Evolutionary conservation across 1,140 invertebrate species (phyloP).

Genomic region (Hylyphantes graminicola): DNA sequence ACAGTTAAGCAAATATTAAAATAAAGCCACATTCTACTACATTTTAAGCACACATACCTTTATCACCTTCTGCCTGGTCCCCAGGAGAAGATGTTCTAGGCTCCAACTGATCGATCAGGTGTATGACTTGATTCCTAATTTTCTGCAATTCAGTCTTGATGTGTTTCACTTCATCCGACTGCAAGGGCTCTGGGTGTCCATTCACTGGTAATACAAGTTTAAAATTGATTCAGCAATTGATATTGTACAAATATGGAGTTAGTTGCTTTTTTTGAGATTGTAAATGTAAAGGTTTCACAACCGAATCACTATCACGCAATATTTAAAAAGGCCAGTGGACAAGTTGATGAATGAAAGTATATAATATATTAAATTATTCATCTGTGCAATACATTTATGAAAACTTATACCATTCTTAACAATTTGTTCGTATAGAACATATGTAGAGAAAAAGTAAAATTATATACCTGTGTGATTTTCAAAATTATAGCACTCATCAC

Average conservation of each 20-base stretch:
- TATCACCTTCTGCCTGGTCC: constrained; percentile 25
- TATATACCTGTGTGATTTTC: too few relatives aligned
- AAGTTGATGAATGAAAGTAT: too few relatives aligned
- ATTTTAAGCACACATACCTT: constrained; percentile 9
- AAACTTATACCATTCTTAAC: too few relatives aligned
- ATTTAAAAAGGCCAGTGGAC: too few relatives aligned
- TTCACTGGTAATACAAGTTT: constrained; percentile 64
- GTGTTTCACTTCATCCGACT: constrained; percentile 68
- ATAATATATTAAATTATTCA: too few relatives aligned
- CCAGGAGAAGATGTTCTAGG: constrained; percentile 32
- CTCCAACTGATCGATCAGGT: constrained; percentile 69
- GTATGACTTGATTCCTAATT: constrained; percentile 74
- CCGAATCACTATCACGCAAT: not conserved
- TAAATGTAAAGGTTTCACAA: constrained; percentile 26
- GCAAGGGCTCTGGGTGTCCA: constrained; percentile 64
- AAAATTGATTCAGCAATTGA: not conserved
- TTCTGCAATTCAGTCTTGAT: constrained; percentile 72
- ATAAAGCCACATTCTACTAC: too few relatives aligned
- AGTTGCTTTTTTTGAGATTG: not conserved
- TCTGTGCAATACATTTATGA: too few relatives aligned
- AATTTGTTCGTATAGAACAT: too few relatives aligned
- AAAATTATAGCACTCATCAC: too few relatives aligned
- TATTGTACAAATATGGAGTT: not conserved
- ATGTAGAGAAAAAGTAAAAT: too few relatives aligned
- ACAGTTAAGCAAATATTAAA: too few relatives aligned